Conservation (phyloP, 2,888 invertebrate genomes). For the Cheilosia vernalis region DNA sequence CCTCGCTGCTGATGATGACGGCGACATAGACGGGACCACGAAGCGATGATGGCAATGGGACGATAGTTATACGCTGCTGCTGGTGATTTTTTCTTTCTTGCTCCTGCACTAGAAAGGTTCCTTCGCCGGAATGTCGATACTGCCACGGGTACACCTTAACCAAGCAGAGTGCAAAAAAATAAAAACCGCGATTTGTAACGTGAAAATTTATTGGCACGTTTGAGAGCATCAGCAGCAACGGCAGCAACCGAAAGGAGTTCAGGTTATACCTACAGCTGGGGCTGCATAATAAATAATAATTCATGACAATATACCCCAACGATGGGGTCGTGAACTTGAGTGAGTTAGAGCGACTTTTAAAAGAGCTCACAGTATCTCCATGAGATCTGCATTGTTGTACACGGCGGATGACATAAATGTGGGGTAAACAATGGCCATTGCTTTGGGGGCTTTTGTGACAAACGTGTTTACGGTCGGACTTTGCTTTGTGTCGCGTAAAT, state of each 20-base stretch:
- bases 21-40: constrained; percentile 13
- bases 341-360: constrained; percentile 65
- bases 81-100: constrained; percentile 49
- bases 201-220: constrained; percentile 63
- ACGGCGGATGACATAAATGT: constrained; percentile 38
- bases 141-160: neutral
- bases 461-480: constrained; percentile 19
- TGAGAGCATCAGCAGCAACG: constrained; percentile 14
- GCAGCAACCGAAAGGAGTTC: constrained; percentile 37
- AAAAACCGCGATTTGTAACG: constrained; percentile 63
- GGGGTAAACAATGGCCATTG: constrained; percentile 35
- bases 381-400: constrained; percentile 47
- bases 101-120: constrained; percentile 37
- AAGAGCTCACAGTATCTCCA: constrained; percentile 10
- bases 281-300: constrained; percentile 70
- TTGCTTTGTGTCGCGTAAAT: constrained; percentile 25
- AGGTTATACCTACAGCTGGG: neutral
- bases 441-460: constrained; percentile 41
- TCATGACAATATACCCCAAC: constrained; percentile 68
- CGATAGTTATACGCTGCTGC: constrained; percentile 31
- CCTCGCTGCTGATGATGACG: constrained; percentile 58
- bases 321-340: constrained; percentile 68
- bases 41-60: constrained; percentile 39
- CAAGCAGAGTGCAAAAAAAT: constrained; percentile 7
- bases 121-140: constrained; percentile 39